These are phyloP conservation scores for Drosophila auraria DNA, from an alignment of 1,140 invertebrate species.

Conservation along the genomic window DNA sequence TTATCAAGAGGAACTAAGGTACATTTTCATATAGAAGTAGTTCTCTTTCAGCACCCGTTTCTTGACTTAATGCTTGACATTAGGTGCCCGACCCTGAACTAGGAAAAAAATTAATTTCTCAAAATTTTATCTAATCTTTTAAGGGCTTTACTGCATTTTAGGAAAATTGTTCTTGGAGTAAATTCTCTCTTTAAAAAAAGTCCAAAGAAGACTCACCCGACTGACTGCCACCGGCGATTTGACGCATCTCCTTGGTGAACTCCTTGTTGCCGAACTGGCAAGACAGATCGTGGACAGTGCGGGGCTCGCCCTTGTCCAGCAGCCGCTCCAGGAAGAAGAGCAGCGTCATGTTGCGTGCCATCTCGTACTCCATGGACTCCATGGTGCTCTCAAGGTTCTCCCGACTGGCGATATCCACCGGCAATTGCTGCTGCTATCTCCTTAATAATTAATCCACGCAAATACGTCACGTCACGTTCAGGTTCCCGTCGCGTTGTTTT, in stretches of 20 bases:
- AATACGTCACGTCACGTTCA: slow-evolving; percentile 54
- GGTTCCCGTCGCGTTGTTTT: slow-evolving; percentile 9
- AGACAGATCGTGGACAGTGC: slow-evolving; percentile 97
- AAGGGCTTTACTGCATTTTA: background rate
- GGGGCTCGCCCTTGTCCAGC: slow-evolving; percentile 96
- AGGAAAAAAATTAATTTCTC: no score
- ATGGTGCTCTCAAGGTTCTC: slow-evolving; percentile 85
- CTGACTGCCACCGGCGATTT: slow-evolving; percentile 97
- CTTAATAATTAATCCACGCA: slow-evolving; percentile 54
- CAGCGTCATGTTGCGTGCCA: slow-evolving; percentile 96
- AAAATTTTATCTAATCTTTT: no score
- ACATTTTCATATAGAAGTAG: no score
- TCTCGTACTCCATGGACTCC: slow-evolving; percentile 97
- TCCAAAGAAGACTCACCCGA: slow-evolving; percentile 86
- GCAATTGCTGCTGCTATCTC: slow-evolving; percentile 31
- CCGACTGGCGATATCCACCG: slow-evolving; percentile 2
- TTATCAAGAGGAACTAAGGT: no score
- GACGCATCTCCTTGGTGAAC: slow-evolving; percentile 97
- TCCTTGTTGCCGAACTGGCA: slow-evolving; percentile 98
- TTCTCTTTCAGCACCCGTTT: no score
- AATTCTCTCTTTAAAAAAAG: no score
- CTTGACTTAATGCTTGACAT: no score
- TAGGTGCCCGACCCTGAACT: no score
- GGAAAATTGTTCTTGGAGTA: rapidly evolving
- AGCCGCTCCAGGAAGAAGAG: slow-evolving; percentile 98